Percentiles rank a stretch among this genome's conserved stretches.
These are phyloP conservation scores for Apodemus agrarius DNA, from an alignment of 2,797 vertebrate genomes.

Conservation along the genomic window DNA sequence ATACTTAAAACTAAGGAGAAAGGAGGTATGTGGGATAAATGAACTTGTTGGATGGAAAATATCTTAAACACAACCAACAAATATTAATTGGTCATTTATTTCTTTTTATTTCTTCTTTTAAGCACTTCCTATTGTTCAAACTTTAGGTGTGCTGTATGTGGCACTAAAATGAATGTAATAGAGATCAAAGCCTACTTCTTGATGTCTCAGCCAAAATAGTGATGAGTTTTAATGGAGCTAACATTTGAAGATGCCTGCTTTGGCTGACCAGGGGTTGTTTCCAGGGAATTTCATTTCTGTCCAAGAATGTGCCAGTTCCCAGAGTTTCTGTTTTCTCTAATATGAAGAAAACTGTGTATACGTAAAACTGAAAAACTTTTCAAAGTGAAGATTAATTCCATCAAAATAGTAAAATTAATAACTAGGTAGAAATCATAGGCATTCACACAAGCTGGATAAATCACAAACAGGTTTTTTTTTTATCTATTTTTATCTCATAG, in stretches of 20 bases:
- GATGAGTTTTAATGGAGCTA: not conserved
- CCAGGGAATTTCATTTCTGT: not conserved
- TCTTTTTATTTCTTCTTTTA: not conserved
- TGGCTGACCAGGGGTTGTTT: not conserved
- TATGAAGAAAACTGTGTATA: not conserved
- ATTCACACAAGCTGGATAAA: constrained; percentile 7
- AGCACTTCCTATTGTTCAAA: not conserved
- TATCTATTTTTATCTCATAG: constrained; percentile 25
- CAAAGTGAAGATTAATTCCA: not conserved
- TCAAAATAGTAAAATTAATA: constrained; percentile 41
- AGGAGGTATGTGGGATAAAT: not conserved
- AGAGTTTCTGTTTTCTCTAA: not conserved
- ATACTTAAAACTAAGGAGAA: not conserved
- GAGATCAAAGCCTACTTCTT: not conserved
- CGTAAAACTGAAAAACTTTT: not conserved
- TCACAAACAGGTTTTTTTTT: not conserved
- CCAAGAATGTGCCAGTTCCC: not conserved
- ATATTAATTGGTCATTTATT: not conserved
- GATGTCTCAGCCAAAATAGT: not conserved
- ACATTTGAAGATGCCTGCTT: not conserved
- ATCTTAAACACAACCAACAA: not conserved
- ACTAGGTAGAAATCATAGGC: not conserved
- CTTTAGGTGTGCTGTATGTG: not conserved
- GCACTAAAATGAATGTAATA: not conserved
- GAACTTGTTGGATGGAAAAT: not conserved